phyloP scores from a whole-genome alignment of 2,113 vertebrate species.

The Elachura formosa region DNA sequence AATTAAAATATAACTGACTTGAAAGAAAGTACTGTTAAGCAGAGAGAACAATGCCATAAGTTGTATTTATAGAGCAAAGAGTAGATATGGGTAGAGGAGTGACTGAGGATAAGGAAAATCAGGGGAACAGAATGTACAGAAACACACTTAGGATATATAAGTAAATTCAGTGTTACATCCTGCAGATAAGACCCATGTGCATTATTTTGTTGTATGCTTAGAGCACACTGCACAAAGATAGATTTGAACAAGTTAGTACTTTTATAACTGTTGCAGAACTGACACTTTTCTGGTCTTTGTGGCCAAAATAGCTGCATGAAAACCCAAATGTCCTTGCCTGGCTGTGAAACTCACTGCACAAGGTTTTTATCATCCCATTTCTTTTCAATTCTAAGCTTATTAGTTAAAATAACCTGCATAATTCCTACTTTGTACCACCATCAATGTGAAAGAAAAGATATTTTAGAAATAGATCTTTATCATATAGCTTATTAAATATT shows the following conservation, averaged over 20 bases:
- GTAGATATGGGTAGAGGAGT: background rate
- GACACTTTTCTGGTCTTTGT: background rate
- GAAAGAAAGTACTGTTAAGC: background rate
- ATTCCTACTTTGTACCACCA: background rate
- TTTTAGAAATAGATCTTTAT: background rate
- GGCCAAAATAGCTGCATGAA: background rate
- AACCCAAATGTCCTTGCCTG: background rate
- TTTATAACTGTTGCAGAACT: background rate
- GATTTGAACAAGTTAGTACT: background rate
- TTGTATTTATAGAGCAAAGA: background rate
- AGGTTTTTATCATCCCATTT: background rate
- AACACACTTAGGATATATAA: background rate
- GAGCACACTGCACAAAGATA: background rate
- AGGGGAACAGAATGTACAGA: background rate
- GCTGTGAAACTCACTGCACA: background rate
- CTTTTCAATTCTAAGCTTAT: background rate
- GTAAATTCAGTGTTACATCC: background rate
- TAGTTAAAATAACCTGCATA: conserved; percentile 1
- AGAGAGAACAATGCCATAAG: background rate
- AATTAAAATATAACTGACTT: background rate
- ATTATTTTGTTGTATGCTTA: background rate
- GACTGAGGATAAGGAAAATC: background rate
- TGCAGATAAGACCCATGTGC: background rate
- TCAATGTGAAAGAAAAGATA: background rate
- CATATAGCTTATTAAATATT: background rate